Base-by-base conservation (phyloP, 2,113 vertebrate genomes). In the Ifrita kowaldi region DNA sequence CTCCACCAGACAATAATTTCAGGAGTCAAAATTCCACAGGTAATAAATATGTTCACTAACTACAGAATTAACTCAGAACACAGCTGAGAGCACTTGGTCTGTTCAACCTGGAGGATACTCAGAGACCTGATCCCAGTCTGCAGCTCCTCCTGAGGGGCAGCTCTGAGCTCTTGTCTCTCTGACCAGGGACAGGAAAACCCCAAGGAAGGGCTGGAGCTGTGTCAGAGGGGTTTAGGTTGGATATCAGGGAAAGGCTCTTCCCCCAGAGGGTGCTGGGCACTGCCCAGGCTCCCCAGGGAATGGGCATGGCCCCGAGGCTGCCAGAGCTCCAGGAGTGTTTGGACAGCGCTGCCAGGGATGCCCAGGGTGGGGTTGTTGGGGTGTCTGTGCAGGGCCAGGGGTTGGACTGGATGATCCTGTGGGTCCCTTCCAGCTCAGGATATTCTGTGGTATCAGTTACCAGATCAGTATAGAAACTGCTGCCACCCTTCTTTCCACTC, bases 341-440 rank as follows among this genome's bases (percentile, higher is more conserved):
- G 68, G 44, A 24, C 1, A 56, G 7, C 0, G 0, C 10, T 44
- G 15, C 1, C 5, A 50, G 12, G 32, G 33, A 33, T 44, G 39
- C 5, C 0, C 60, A 67, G 28, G 16, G 6, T 16, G 39, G 39
- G 60, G 23, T 3, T 81, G 37, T 6, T 59, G 27, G 12, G 33
- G 21, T 33, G 22, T 37, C 73, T 73, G 32, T 4, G 50, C 37
- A 73, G 44, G 22, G 52, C 5, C 77, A 37, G 22, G 17, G 1
- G 20, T 0, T 46, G 57, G 39, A 37, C 21, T 73, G 27, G 57
- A 33, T 57, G 22, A 50, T 17, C 33, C 35, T 27, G 59, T 35
- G 27, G 3, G 42, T 50, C 37, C 27, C 44, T 33, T 9, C 37
- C 37, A 67, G 26, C 5, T 59, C n/a, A 23, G 53, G 33, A 52